Percentiles rank a stretch among this genome's conserved stretches.
phyloP scores from a whole-genome alignment of 1,140 invertebrate species.

The Diploscapter pachys region DNA sequence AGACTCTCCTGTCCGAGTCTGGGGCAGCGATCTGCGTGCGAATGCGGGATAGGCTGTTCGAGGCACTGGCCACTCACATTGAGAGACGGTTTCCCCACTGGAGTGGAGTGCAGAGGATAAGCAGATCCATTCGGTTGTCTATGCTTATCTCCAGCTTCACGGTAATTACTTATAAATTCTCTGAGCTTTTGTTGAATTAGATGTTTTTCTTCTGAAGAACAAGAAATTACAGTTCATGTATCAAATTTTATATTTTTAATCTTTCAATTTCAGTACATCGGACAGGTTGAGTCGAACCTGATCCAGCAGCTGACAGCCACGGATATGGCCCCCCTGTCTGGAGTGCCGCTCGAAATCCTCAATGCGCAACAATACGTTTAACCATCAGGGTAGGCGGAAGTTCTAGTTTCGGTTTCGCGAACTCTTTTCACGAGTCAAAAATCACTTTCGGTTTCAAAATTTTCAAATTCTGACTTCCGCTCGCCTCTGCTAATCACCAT shows the following conservation, averaged over 20 bases:
- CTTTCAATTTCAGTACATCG: slow-evolving; percentile 26
- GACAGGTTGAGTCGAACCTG: slow-evolving; percentile 27
- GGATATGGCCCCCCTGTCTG: slow-evolving; percentile 20
- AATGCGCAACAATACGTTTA: slow-evolving; percentile 5
- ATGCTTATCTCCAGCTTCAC: slow-evolving; percentile 34
- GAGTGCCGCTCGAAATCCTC: slow-evolving; percentile 30
- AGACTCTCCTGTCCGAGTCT: slow-evolving; percentile 27
- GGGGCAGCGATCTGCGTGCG: slow-evolving; percentile 13
- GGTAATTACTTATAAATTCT: slow-evolving; percentile 16
- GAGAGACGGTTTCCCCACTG: slow-evolving; percentile 24
- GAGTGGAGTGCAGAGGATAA: slow-evolving; percentile 18
- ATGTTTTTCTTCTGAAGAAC: background rate
- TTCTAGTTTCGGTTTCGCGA: too few relatives aligned
- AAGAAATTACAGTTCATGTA: background rate
- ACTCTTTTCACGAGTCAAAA: too few relatives aligned
- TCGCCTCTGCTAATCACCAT: too few relatives aligned
- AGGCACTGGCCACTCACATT: slow-evolving; percentile 33
- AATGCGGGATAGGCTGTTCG: slow-evolving; percentile 30
- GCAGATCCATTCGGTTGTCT: slow-evolving; percentile 20
- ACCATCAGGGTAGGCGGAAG: too few relatives aligned
- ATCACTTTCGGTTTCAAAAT: too few relatives aligned
- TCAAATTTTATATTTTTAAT: background rate
- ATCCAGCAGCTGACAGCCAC: slow-evolving; percentile 20
- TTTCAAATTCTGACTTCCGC: too few relatives aligned
- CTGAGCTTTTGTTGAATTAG: background rate